Base-by-base conservation (phyloP, 2,113 vertebrate species). In the Corythornis cristatus region DNA sequence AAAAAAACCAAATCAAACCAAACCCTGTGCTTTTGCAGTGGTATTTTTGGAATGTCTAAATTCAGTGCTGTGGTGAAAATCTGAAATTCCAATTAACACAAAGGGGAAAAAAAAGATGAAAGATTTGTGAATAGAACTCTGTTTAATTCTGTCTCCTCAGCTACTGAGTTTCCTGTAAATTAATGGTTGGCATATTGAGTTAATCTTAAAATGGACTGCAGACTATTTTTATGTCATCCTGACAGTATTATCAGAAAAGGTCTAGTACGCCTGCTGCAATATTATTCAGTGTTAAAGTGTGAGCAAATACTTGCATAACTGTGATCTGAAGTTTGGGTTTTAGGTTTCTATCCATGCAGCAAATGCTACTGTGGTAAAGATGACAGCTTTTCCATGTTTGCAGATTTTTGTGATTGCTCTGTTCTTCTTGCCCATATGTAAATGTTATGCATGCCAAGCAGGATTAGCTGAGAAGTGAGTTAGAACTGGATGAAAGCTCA, bases 211-310 rank as follows among this genome's bases (percentile, higher is more conserved):
- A 89, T 74, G 89, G 91, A 51, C 70, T 86, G 42, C 56, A 76
- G 26, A 29, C 58, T 95, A 93, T 96, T 96, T 97, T 96, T 96
- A 60, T 89, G 77, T 70, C 6, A 5, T 74, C 35, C 51, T 88
- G 90, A 57, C 89, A 95, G 72, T 91, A 94, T 91, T 83, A 84
- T 85, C 71, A 83, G 91, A 61, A 85, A 77, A 93, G 89, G 89
- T 95, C 90, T 95, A 93, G 83, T 93, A 83, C 5, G 83, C 83
- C 90, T 93, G 75, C 62, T 95, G 62, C 76, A 96, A 92, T 88
- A 95, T 95, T 92, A 94, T 94, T 95, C 96, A 95, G 93, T 80
- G 91, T 93, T 92, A 89, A 96, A 96, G 89, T 92, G 94, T 94
- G 93, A 96, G 86, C 89, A 96, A 93, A 96, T 94, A 93, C 96